Evolutionary conservation across 2,888 invertebrate genomes (phyloP).

Genomic region (Diarsia brunnea): DNA sequence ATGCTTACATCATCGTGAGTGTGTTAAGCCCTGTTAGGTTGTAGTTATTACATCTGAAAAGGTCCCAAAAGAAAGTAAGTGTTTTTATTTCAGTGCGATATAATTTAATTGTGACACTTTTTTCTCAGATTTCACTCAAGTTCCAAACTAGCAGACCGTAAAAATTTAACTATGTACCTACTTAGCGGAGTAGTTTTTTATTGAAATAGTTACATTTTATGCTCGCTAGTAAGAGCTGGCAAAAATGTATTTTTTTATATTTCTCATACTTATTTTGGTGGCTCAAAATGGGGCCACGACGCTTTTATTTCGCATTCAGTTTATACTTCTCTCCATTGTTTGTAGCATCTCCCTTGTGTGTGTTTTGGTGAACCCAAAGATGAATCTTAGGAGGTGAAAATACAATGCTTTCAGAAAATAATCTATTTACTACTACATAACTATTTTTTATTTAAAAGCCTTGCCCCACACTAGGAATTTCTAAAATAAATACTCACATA

Average conservation of each 20-base stretch:
- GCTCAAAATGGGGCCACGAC: conserved; percentile 44
- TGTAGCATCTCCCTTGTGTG: conserved; percentile 31
- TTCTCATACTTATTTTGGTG: conserved; percentile 57
- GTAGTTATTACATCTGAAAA: conserved; percentile 18
- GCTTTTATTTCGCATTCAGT: conserved; percentile 53
- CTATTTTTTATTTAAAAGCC: too few relatives aligned
- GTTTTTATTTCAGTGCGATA: conserved; percentile 29
- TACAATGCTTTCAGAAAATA: not conserved
- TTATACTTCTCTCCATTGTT: conserved; percentile 45
- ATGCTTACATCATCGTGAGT: conserved; percentile 37
- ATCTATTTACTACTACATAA: not conserved
- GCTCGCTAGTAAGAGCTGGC: conserved; percentile 53
- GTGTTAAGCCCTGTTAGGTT: not conserved
- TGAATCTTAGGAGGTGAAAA: conserved; percentile 4
- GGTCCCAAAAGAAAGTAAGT: not conserved
- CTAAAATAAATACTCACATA: too few relatives aligned
- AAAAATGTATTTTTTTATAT: conserved; percentile 62
- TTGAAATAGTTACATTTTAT: conserved; percentile 63
- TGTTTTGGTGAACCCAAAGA: conserved; percentile 22
- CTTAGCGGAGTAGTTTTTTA: conserved; percentile 64
- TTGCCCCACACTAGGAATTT: too few relatives aligned
- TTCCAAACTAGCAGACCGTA: conserved; percentile 46
- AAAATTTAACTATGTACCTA: conserved; percentile 60
- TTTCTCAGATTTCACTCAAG: conserved; percentile 38
- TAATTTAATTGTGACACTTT: conserved; percentile 34